A percentile compares a stretch with the other conserved stretches of the same genome.
Conservation (phyloP, 2,888 invertebrate species). For the Chironomus tentans region DNA sequence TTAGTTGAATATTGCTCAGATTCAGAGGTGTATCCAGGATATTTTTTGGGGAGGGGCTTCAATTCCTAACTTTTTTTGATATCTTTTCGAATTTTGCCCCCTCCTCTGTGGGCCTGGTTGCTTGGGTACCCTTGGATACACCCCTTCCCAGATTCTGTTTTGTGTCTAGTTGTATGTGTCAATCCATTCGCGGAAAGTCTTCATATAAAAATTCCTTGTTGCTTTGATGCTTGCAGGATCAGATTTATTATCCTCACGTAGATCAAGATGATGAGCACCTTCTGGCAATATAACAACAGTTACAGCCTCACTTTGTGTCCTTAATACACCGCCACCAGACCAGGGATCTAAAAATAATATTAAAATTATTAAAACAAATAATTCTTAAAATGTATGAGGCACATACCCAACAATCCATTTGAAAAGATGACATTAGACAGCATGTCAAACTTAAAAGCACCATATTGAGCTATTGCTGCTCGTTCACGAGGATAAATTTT, state of each 20-base stretch:
- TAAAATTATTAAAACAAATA: neutral
- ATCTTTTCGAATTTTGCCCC: too few relatives aligned
- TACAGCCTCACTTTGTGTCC: slow-evolving; percentile 55
- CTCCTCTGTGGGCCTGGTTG: too few relatives aligned
- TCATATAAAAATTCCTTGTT: neutral
- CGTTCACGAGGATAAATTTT: slow-evolving; percentile 57
- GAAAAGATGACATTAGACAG: slow-evolving; percentile 69
- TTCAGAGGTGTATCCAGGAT: too few relatives aligned
- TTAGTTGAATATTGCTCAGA: too few relatives aligned
- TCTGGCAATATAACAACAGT: slow-evolving; percentile 66
- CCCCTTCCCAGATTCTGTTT: too few relatives aligned
- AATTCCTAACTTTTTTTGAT: too few relatives aligned
- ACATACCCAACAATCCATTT: slow-evolving; percentile 70
- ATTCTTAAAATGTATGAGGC: neutral
- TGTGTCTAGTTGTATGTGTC: neutral
- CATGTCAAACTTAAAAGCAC: slow-evolving; percentile 61
- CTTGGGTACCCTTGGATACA: too few relatives aligned
- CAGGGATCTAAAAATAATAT: slow-evolving; percentile 45
- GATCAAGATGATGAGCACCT: slow-evolving; percentile 79
- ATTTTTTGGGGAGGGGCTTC: too few relatives aligned
- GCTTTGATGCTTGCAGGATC: slow-evolving; percentile 13
- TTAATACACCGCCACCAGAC: slow-evolving; percentile 74
- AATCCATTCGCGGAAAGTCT: neutral
- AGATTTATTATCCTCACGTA: slow-evolving; percentile 45
- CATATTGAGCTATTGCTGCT: slow-evolving; percentile 66